A percentile compares a stretch with the other conserved stretches of the same genome.
These are phyloP conservation scores for Zaprionus tsacasi DNA, from an alignment of 1,140 invertebrate species.

Conservation along the genomic window DNA sequence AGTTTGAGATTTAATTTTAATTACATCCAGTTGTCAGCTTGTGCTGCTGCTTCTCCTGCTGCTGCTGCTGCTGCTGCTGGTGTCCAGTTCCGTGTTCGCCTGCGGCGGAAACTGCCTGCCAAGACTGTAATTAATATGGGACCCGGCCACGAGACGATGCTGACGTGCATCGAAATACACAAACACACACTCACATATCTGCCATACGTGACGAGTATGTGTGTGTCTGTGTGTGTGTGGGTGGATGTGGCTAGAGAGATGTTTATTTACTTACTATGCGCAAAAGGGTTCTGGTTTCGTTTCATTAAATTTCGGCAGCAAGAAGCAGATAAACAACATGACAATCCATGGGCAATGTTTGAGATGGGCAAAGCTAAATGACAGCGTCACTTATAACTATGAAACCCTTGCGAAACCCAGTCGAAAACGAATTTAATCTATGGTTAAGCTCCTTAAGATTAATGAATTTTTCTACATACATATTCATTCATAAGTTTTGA, in stretches of 20 bases:
- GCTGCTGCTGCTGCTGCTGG: slow-evolving; percentile 32
- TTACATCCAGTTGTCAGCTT: slow-evolving; percentile 63
- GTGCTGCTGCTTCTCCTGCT: neutral
- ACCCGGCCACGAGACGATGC: slow-evolving; percentile 43
- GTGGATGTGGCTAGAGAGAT: slow-evolving; percentile 40
- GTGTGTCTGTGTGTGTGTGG: slow-evolving; percentile 24
- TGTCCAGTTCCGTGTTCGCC: slow-evolving; percentile 52
- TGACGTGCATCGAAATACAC: slow-evolving; percentile 25
- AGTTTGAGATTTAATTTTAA: slow-evolving; percentile 84
- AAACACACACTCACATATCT: neutral
- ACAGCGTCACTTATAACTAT: no score
- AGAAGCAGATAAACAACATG: slow-evolving; percentile 51
- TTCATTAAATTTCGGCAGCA: slow-evolving; percentile 65
- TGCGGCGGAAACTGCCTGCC: slow-evolving; percentile 60
- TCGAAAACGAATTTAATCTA: neutral
- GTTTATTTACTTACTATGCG: slow-evolving; percentile 69
- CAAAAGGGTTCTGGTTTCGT: slow-evolving; percentile 66
- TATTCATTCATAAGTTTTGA: neutral
- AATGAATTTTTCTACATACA: neutral
- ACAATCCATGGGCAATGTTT: neutral
- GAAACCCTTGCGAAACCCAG: neutral
- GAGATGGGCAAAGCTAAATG: no score
- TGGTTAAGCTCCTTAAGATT: neutral
- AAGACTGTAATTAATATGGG: slow-evolving; percentile 78
- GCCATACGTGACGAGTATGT: slow-evolving; percentile 13